Conservation (phyloP, 2,113 vertebrate genomes). For the Origma solitaria region DNA sequence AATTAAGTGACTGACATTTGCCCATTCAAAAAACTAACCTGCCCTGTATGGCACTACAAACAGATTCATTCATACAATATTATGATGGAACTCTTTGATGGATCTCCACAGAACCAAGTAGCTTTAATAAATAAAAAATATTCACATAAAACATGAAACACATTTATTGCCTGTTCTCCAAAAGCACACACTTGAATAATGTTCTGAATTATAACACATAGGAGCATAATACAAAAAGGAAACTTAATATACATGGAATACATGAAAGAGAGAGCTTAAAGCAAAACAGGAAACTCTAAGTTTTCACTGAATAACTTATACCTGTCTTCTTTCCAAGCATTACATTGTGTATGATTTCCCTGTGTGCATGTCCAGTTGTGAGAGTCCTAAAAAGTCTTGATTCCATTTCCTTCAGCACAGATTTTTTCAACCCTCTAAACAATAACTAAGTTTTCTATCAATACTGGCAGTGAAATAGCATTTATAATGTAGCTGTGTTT, state of each 20-base stretch:
- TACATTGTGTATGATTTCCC: neutral
- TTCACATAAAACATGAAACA: neutral
- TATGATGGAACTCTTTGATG: neutral
- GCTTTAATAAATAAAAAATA: neutral
- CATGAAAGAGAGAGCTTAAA: neutral
- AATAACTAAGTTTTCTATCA: neutral
- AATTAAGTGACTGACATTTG: neutral
- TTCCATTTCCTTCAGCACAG: neutral
- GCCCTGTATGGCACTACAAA: neutral
- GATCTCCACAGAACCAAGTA: neutral
- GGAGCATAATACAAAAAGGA: neutral
- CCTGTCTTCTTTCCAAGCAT: neutral
- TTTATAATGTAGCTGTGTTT: neutral
- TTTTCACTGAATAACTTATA: neutral
- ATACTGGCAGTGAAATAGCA: neutral
- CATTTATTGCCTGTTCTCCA: neutral
- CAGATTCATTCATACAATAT: neutral
- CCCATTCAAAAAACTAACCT: neutral
- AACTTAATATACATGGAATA: neutral
- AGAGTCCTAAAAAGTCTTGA: neutral
- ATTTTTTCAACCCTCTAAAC: neutral
- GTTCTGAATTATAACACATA: neutral
- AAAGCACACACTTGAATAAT: neutral
- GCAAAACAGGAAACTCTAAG: neutral
- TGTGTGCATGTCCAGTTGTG: neutral